Percentiles rank a stretch among this genome's conserved stretches.
phyloP scores from a whole-genome alignment of 2,113 vertebrate species.

The Pteruthius melanotis region DNA sequence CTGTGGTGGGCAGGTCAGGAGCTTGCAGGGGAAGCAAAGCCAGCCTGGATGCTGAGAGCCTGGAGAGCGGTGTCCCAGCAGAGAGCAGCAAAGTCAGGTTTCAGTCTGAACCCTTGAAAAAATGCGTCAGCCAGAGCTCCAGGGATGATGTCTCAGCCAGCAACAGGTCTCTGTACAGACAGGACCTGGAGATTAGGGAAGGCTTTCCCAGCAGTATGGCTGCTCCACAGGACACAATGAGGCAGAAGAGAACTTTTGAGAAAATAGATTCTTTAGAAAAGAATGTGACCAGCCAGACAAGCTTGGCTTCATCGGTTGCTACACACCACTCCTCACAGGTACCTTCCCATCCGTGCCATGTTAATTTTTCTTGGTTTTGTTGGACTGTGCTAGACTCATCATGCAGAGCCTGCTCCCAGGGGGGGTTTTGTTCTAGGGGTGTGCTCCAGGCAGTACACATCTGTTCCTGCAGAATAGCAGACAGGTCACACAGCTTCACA shows the following conservation, averaged over 20 bases:
- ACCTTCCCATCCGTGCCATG: not conserved
- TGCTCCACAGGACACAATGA: conserved; percentile 68
- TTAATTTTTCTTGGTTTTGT: not conserved
- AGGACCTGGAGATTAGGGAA: conserved; percentile 37
- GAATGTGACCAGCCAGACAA: conserved; percentile 77
- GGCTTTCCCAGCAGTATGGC: conserved; percentile 32
- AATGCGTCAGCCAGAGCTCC: conserved; percentile 68
- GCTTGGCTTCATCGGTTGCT: conserved; percentile 75
- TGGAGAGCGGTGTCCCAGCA: conserved; percentile 59
- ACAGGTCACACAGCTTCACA: not conserved
- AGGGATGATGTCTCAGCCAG: conserved; percentile 74
- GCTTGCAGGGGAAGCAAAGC: conserved; percentile 80
- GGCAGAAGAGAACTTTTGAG: conserved; percentile 89
- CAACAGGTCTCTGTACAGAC: conserved; percentile 71
- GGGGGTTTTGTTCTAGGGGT: not conserved
- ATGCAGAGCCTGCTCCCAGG: not conserved
- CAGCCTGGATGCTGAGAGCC: conserved; percentile 74
- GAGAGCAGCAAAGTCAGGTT: conserved; percentile 74
- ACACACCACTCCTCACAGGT: conserved; percentile 78
- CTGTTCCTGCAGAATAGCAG: not conserved
- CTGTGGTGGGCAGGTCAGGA: conserved; percentile 83
- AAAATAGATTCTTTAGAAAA: conserved; percentile 89
- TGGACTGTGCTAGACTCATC: not conserved
- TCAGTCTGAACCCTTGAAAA: conserved; percentile 76
- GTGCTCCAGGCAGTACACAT: rapidly evolving